Evolutionary conservation across 1,140 invertebrate genomes (phyloP).

Genomic region (Lasioglossum baleicum): DNA sequence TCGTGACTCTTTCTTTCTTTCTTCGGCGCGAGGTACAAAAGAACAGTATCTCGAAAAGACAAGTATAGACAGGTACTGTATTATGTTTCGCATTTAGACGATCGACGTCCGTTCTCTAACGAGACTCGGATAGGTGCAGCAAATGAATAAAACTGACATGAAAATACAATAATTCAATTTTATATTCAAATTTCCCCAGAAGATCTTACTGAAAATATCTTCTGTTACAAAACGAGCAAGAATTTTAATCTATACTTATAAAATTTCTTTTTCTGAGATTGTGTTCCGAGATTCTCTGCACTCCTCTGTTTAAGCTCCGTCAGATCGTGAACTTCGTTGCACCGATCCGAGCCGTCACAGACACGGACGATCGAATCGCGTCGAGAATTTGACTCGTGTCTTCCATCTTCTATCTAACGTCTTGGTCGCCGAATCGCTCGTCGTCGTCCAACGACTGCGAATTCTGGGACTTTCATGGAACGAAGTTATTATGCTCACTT

Average conservation of each 20-base stretch:
- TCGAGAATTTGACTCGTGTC: not conserved
- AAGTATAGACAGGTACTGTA: conserved; percentile 63
- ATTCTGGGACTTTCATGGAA: not conserved
- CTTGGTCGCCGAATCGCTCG: conserved; percentile 3
- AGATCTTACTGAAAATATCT: no score
- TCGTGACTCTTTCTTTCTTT: conserved; percentile 12
- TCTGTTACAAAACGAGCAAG: no score
- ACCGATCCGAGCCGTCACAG: not conserved
- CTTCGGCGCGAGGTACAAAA: conserved; percentile 43
- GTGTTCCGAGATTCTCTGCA: no score
- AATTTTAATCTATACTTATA: no score
- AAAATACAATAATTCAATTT: no score
- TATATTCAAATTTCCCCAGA: no score
- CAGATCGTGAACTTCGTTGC: not conserved
- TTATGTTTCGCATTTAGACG: conserved; percentile 58
- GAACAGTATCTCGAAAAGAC: conserved; percentile 50
- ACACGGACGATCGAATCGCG: conserved; percentile 5
- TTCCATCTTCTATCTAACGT: not conserved
- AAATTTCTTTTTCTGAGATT: no score
- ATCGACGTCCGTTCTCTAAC: not conserved
- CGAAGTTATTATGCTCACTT: not conserved
- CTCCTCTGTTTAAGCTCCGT: no score
- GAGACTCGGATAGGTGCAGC: not conserved
- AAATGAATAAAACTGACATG: not conserved
- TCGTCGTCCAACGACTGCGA: not conserved